Percentiles rank a stretch among this genome's conserved stretches.
Evolutionary conservation across 2,888 invertebrate species (phyloP).

Genomic region (Himalopsyche anomala): DNA sequence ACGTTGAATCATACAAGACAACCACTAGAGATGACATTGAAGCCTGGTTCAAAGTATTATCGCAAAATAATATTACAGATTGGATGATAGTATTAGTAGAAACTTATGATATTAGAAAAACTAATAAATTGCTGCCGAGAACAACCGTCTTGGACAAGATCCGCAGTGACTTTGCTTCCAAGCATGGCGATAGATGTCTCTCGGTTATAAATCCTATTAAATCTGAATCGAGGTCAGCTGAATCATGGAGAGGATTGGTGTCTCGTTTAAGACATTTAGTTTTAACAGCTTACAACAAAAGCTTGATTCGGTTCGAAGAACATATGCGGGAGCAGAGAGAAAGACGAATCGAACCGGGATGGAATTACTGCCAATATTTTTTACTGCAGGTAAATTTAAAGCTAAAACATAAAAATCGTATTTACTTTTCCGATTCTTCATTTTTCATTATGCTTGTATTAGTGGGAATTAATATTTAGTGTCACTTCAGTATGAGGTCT

Average conservation of each 20-base stretch:
- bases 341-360: slow-evolving; percentile 90
- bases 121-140: slow-evolving; percentile 92
- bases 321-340: slow-evolving; percentile 93
- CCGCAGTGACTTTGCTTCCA: slow-evolving; percentile 93
- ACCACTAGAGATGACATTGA: slow-evolving; percentile 93
- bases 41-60: slow-evolving; percentile 88
- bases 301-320: slow-evolving; percentile 91
- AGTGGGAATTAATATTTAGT: not conserved
- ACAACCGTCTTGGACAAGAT: slow-evolving; percentile 97
- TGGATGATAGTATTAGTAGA: slow-evolving; percentile 97
- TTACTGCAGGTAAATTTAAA: slow-evolving; percentile 83
- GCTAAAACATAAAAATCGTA: not conserved
- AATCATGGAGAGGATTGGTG: slow-evolving; percentile 92
- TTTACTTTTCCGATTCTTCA: no score
- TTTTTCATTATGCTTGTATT: no score
- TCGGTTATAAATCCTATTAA: slow-evolving; percentile 94
- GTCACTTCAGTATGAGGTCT: not conserved
- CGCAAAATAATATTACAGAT: slow-evolving; percentile 86
- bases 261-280: slow-evolving; percentile 89
- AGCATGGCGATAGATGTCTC: slow-evolving; percentile 91
- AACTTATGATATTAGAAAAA: slow-evolving; percentile 92
- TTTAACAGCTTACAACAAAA: slow-evolving; percentile 90
- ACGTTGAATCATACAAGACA: slow-evolving; percentile 93
- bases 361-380: slow-evolving; percentile 97
- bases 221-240: slow-evolving; percentile 91